Conservation (phyloP, 2,888 invertebrate species). For the Gari tellinella region DNA sequence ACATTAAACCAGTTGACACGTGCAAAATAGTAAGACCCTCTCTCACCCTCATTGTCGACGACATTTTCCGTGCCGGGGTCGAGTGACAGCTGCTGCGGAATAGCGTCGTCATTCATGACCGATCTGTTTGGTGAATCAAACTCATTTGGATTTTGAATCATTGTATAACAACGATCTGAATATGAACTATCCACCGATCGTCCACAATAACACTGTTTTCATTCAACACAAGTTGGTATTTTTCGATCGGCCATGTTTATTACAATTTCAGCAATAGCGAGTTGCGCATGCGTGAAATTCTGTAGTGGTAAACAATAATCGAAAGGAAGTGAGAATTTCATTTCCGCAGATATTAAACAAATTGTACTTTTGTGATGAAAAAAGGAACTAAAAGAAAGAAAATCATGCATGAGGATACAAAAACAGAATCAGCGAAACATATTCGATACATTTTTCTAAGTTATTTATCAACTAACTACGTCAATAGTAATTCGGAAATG, state of each 20-base stretch:
- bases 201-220: too few species aligned
- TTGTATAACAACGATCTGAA: conserved; percentile 22
- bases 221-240: neutral
- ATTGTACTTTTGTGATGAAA: too few species aligned
- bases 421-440: too few species aligned
- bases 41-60: conserved; percentile 43
- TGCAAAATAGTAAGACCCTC: conserved; percentile 2
- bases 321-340: conserved; percentile 18
- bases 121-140: conserved; percentile 39
- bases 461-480: too few species aligned
- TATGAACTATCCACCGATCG: too few species aligned
- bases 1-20: conserved; percentile 6
- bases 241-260: conserved; percentile 32
- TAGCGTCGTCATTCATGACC: conserved; percentile 50
- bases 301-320: conserved; percentile 37
- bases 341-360: too few species aligned
- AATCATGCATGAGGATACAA: too few species aligned
- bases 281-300: conserved; percentile 43
- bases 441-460: too few species aligned
- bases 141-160: conserved; percentile 66
- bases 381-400: too few species aligned
- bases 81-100: conserved; percentile 35
- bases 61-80: conserved; percentile 35
- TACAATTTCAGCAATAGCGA: conserved; percentile 12
- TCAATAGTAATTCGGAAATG: too few species aligned